Evolutionary conservation across 1,140 invertebrate species (phyloP).

Genomic region (Microplitis mediator): DNA sequence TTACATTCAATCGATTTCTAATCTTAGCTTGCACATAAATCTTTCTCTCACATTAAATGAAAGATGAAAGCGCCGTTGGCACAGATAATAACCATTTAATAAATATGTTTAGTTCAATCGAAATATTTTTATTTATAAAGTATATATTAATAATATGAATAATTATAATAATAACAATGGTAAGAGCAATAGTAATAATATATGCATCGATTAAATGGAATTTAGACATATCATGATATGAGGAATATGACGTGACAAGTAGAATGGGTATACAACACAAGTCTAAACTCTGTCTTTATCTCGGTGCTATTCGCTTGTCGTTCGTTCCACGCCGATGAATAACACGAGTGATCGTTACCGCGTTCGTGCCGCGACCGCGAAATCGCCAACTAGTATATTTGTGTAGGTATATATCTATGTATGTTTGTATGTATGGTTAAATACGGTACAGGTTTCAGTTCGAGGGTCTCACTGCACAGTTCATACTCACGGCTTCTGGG

Average conservation of each 20-base stretch:
- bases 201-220: constrained; percentile 1
- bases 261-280: constrained; percentile 7
- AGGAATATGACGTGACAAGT: constrained; percentile 13
- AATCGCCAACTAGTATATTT: background rate
- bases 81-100: constrained; percentile 1
- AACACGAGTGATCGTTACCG: constrained; percentile 17
- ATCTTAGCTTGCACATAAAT: constrained; percentile 13
- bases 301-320: constrained; percentile 8
- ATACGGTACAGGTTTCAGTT: background rate
- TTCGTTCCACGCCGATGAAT: constrained; percentile 17
- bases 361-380: constrained; percentile 18
- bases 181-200: background rate
- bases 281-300: background rate
- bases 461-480: background rate
- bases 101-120: too few relatives aligned
- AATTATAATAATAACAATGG: background rate
- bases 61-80: constrained; percentile 22
- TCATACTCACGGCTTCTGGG: background rate
- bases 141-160: background rate
- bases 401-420: background rate
- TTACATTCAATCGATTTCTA: constrained; percentile 16
- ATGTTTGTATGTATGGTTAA: too few relatives aligned
- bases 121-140: too few relatives aligned
- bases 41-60: constrained; percentile 7
- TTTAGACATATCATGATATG: constrained; percentile 10